Percentiles rank a stretch among this genome's conserved stretches.
Conservation (phyloP, 2,113 vertebrate genomes). For the Aspiorhynchus laticeps region DNA sequence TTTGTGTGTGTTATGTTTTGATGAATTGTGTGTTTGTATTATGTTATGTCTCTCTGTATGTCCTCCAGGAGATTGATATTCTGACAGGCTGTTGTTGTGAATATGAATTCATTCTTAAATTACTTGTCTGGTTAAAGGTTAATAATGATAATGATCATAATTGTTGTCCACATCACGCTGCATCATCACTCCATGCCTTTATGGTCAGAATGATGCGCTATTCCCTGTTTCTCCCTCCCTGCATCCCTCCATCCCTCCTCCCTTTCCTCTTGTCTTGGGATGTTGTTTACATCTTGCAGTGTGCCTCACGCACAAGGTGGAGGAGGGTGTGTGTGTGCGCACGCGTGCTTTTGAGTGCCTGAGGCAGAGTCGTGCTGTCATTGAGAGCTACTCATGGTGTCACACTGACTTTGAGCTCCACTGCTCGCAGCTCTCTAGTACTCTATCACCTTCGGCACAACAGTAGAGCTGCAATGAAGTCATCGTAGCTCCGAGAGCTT, state of each 20-base stretch:
- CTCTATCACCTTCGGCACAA: conserved; percentile 4
- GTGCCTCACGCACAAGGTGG: conserved; percentile 50
- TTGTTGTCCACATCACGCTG: conserved; percentile 65
- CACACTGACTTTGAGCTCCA: conserved; percentile 67
- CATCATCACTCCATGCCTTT: conserved; percentile 55
- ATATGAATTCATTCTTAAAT: not conserved
- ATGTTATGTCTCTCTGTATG: not conserved
- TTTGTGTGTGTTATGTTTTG: not conserved
- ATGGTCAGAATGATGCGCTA: conserved; percentile 69
- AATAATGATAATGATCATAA: not conserved
- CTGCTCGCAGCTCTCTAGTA: conserved; percentile 44
- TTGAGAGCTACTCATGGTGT: conserved; percentile 67
- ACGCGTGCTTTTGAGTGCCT: conserved; percentile 17
- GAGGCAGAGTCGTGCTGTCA: conserved; percentile 67
- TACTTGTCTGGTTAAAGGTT: not conserved
- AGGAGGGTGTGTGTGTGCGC: conserved; percentile 39
- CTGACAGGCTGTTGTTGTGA: not conserved
- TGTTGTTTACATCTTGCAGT: conserved; percentile 72
- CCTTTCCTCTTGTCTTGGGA: conserved; percentile 49
- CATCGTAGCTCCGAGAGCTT: not conserved
- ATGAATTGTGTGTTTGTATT: not conserved
- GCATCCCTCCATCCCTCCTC: conserved; percentile 31
- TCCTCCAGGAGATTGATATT: not conserved
- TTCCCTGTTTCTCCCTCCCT: conserved; percentile 45
- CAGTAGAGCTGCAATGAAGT: conserved; percentile 19